Conservation (phyloP, 2,888 invertebrate genomes). For the Sesamia inferens region DNA sequence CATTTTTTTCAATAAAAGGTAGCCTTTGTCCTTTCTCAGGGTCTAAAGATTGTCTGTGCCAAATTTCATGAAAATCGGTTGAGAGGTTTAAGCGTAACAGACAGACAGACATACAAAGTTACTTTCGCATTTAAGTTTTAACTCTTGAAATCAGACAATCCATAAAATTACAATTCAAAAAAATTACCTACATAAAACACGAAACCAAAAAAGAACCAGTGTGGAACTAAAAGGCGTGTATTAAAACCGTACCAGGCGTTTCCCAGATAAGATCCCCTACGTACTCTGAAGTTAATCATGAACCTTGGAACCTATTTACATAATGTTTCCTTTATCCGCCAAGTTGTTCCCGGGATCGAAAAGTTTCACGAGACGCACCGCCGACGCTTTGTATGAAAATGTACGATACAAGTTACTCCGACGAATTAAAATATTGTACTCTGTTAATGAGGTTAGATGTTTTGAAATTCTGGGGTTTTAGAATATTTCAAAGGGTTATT, state of each 20-base stretch:
- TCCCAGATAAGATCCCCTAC: constrained; percentile 72
- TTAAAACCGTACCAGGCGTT: constrained; percentile 67
- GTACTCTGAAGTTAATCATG: constrained; percentile 83
- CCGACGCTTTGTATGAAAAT: constrained; percentile 66
- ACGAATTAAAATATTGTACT: constrained; percentile 65
- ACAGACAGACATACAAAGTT: too few relatives aligned
- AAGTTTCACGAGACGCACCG: constrained; percentile 72
- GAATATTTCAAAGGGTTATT: constrained; percentile 54
- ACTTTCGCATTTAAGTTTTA: neutral
- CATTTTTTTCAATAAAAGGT: too few relatives aligned
- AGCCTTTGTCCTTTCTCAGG: too few relatives aligned
- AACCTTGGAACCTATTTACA: constrained; percentile 83
- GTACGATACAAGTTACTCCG: constrained; percentile 60
- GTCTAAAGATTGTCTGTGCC: too few relatives aligned
- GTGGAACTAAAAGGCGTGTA: constrained; percentile 63
- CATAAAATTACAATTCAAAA: constrained; percentile 18
- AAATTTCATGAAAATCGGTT: too few relatives aligned
- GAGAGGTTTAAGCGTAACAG: too few relatives aligned
- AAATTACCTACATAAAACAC: neutral
- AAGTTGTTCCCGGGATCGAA: constrained; percentile 77
- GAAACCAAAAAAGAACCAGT: constrained; percentile 51
- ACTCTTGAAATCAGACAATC: constrained; percentile 7
- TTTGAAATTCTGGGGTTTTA: constrained; percentile 54
- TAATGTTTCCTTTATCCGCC: constrained; percentile 83
- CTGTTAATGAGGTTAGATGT: constrained; percentile 59